A percentile compares a stretch with the other conserved stretches of the same genome.
Conservation (phyloP, 2,113 vertebrate genomes). For the Zosterops japonicus region DNA sequence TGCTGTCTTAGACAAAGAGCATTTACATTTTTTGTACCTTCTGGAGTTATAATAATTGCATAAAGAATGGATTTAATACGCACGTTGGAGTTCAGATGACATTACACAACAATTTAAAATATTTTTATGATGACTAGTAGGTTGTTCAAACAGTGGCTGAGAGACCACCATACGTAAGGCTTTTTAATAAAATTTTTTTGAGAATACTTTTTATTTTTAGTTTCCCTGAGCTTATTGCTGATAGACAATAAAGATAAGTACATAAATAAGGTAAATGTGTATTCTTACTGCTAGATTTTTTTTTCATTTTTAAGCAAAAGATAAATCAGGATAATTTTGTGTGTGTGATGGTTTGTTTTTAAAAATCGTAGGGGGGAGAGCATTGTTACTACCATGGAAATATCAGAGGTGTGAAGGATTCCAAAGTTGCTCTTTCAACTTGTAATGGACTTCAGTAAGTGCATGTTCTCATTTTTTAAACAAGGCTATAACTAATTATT, state of each 20-base stretch:
- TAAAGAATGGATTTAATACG: neutral
- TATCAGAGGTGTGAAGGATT: constrained; percentile 85
- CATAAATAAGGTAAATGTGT: neutral
- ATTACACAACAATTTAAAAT: neutral
- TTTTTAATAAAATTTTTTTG: neutral
- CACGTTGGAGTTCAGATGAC: neutral
- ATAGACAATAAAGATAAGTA: neutral
- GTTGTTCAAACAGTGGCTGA: neutral
- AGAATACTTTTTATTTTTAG: neutral
- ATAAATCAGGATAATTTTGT: neutral
- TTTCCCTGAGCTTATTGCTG: neutral
- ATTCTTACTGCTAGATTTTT: neutral
- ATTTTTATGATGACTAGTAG: constrained; percentile 16
- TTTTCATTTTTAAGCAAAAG: neutral
- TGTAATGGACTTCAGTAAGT: constrained; percentile 98
- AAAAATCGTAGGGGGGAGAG: constrained; percentile 86
- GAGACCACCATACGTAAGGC: neutral
- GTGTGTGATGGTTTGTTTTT: constrained; percentile 14
- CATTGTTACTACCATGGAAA: constrained; percentile 97
- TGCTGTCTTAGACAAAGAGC: neutral
- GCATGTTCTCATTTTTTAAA: neutral
- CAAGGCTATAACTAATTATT: neutral
- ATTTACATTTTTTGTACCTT: neutral
- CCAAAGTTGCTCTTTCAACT: constrained; percentile 89
- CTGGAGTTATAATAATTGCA: neutral